phyloP scores from a whole-genome alignment of 2,888 invertebrate genomes.

The Hydrotaea diabolus region DNA sequence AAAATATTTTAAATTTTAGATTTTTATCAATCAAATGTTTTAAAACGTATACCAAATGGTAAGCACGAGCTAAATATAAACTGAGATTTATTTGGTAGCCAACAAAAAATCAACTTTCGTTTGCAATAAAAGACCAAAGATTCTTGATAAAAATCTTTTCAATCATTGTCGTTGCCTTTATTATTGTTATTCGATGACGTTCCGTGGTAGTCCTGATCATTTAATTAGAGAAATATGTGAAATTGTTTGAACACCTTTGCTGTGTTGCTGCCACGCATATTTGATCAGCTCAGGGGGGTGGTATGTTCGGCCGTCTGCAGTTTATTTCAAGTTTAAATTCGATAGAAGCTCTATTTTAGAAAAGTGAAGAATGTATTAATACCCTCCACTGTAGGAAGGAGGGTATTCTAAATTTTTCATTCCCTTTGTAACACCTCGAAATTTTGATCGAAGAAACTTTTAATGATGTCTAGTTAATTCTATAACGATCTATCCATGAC shows the following conservation, averaged over 20 bases:
- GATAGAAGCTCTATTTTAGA: too few species aligned
- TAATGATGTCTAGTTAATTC: too few species aligned
- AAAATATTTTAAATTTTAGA: slow-evolving; percentile 22
- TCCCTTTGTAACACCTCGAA: too few species aligned
- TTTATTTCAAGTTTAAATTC: too few species aligned
- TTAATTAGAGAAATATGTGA: slow-evolving; percentile 79
- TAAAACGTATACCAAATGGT: neutral
- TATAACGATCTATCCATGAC: too few species aligned
- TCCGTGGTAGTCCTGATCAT: slow-evolving; percentile 71
- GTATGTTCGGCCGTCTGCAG: neutral
- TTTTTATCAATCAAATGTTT: slow-evolving; percentile 40
- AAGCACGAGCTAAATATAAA: slow-evolving; percentile 52
- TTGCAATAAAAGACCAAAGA: neutral
- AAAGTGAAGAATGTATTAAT: too few species aligned
- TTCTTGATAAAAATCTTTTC: neutral
- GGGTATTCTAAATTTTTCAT: too few species aligned
- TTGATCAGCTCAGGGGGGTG: slow-evolving; percentile 36
- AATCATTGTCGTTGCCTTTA: neutral
- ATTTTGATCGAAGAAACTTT: too few species aligned
- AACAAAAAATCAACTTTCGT: neutral
- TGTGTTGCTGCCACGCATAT: slow-evolving; percentile 51
- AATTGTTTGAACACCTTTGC: slow-evolving; percentile 78
- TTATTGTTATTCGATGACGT: neutral
- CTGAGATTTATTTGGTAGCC: neutral
- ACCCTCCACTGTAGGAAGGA: too few species aligned